phyloP scores from a whole-genome alignment of 2,113 vertebrate species.

The Cacatua alba region DNA sequence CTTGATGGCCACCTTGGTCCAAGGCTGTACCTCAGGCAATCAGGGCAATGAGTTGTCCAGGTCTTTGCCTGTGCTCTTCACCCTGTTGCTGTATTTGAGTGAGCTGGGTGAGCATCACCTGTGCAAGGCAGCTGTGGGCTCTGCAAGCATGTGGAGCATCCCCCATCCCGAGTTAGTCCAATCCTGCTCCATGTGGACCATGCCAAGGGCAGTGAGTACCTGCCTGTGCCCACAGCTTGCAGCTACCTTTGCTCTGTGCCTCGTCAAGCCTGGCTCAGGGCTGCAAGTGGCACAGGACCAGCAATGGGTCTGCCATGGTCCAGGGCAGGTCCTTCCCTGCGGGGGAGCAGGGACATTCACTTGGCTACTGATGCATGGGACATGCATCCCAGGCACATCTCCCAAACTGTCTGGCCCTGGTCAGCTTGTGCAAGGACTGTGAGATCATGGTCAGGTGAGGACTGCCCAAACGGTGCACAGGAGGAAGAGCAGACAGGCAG shows the following conservation, averaged over 20 bases:
- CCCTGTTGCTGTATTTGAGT: background rate
- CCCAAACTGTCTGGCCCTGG: background rate
- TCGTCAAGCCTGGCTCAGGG: background rate
- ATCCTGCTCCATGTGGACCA: background rate
- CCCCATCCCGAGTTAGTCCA: background rate
- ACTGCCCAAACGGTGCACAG: fast-evolving
- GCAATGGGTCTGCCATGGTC: background rate
- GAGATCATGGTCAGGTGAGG: background rate
- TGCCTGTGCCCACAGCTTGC: background rate
- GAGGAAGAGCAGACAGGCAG: background rate
- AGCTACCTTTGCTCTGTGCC: background rate
- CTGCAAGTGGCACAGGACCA: background rate
- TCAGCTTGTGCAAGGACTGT: background rate
- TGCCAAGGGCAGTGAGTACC: background rate
- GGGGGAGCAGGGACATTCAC: background rate
- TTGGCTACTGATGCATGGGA: background rate
- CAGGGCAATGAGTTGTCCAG: background rate
- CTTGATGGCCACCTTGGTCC: fast-evolving
- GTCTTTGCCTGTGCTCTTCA: background rate
- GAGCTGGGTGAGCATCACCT: background rate
- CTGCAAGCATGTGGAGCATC: background rate
- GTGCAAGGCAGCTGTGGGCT: background rate
- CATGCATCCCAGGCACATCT: fast-evolving
- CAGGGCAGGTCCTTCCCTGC: background rate
- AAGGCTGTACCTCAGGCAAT: background rate